Conservation (phyloP, 2,113 vertebrate genomes). For the Hippocampus barbouri region DNA sequence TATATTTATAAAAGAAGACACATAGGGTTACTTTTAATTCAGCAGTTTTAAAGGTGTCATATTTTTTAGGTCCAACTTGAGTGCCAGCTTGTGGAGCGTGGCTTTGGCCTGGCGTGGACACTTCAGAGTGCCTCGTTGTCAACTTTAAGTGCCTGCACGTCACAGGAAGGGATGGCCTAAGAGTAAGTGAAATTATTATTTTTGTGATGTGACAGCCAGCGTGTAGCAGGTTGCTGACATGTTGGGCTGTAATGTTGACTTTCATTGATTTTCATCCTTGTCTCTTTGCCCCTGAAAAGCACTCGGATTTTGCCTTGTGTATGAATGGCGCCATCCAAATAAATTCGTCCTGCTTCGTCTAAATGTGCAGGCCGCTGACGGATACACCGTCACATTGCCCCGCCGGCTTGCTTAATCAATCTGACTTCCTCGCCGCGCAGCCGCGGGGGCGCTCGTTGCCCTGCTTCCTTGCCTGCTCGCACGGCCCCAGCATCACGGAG, state of each 20-base stretch:
- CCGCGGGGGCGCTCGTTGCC: conserved; percentile 10
- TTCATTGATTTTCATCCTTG: neutral
- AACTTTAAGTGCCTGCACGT: too few species aligned
- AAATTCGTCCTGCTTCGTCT: neutral
- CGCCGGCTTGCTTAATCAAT: conserved; percentile 60
- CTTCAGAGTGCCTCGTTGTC: neutral
- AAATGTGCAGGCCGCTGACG: conserved; percentile 48
- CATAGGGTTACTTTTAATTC: too few species aligned
- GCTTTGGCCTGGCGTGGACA: too few species aligned
- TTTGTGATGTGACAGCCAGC: too few species aligned
- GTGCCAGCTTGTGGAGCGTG: too few species aligned
- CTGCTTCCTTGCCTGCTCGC: conserved; percentile 9
- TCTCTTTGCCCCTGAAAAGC: neutral
- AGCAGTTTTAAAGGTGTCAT: too few species aligned
- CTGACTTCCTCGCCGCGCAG: conserved; percentile 26
- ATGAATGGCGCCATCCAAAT: neutral
- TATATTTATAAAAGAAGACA: too few species aligned
- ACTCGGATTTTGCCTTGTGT: neutral
- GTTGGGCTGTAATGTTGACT: neutral
- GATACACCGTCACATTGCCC: conserved; percentile 55
- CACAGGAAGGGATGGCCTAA: too few species aligned
- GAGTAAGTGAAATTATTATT: too few species aligned
- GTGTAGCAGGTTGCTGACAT: too few species aligned
- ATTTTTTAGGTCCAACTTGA: too few species aligned
- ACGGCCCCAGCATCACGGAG: conserved; percentile 9